Evolutionary conservation across 1,140 invertebrate species (phyloP), one percentile per base, ranked within the genome.

Genomic region (Pseudomyrmex pallidus): DNA sequence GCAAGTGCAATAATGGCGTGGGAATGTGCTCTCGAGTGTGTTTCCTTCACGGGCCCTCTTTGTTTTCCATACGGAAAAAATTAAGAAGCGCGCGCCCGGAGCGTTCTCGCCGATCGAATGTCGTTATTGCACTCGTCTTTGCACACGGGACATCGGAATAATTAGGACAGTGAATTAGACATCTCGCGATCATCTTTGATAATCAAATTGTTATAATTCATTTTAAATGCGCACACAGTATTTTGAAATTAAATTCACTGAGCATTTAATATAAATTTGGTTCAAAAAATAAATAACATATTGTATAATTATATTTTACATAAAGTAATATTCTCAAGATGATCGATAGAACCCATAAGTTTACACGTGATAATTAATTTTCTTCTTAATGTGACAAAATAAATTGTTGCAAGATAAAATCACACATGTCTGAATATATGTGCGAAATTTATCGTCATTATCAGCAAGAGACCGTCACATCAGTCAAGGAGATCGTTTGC

Each of bases 101-200:
- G 25, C 46, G 64, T 22, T 57, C 50, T 63, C 20, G 20, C 22
- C 59, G 10, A 13, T 67, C 50, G 17, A 77, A 77, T 63, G 62
- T 35, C 68, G 13, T 77, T 68, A 68, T 66, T 48, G 62, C 74
- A 13, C 13, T 13, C 63, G 63, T 52, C 59, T 59, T 59, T 44
- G 15, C 57, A 48, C 17, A 78, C 63, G 35, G 35, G 50, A 57
- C 54, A 70, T 70, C 66, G 52, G 76, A 59, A 61, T 80, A 72
- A 72, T 72, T 68, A 20, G 62, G 74, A 68, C 54, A 25, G 50
- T 13, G 46, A 66, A 56, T 66, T 25, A 54, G 74, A 9, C 25
- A 68, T 48, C 5, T 35, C 20, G 64, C 44, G 54, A 70, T 15
- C 57, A 17, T 59, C 48, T 70, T 50, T 20, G 35, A 70, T 59